A percentile compares a stretch with the other conserved stretches of the same genome.
These are phyloP conservation scores for Blomia tropicalis DNA, from an alignment of 2,888 invertebrate genomes.

Conservation along the genomic window DNA sequence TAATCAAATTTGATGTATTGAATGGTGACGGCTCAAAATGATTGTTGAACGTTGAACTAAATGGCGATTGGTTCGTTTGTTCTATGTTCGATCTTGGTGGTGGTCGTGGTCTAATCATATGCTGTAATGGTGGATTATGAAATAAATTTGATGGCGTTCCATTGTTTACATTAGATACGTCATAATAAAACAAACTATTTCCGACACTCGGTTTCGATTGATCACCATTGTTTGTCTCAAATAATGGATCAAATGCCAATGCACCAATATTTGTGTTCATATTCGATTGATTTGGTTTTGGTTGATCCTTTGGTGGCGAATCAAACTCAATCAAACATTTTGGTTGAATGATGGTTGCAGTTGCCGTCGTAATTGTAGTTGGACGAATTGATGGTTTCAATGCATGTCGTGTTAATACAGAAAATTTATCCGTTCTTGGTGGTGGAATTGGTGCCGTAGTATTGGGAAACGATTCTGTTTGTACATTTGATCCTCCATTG, in stretches of 20 bases:
- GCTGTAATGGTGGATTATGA: too few species aligned
- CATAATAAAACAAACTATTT: background rate
- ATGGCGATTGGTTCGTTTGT: background rate
- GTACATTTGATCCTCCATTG: background rate
- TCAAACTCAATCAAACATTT: constrained; percentile 23
- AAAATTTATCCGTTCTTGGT: background rate
- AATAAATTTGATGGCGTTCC: background rate
- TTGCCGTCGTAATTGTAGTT: background rate
- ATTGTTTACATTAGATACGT: background rate
- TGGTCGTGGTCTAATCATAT: too few species aligned
- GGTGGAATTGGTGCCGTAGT: background rate
- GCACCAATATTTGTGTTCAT: background rate
- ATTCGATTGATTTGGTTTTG: background rate
- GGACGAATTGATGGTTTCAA: constrained; percentile 2
- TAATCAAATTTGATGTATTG: background rate
- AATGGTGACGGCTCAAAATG: background rate
- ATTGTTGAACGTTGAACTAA: background rate
- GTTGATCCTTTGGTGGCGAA: constrained; percentile 21
- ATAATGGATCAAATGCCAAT: constrained; percentile 24
- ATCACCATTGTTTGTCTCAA: constrained; percentile 1
- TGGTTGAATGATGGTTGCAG: background rate
- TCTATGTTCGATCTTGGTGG: too few species aligned
- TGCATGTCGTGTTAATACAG: background rate
- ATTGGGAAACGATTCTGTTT: background rate
- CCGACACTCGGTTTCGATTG: background rate